Evolutionary conservation across 2,797 vertebrate genomes (phyloP).

Genomic region (Spinus olivaceus): DNA sequence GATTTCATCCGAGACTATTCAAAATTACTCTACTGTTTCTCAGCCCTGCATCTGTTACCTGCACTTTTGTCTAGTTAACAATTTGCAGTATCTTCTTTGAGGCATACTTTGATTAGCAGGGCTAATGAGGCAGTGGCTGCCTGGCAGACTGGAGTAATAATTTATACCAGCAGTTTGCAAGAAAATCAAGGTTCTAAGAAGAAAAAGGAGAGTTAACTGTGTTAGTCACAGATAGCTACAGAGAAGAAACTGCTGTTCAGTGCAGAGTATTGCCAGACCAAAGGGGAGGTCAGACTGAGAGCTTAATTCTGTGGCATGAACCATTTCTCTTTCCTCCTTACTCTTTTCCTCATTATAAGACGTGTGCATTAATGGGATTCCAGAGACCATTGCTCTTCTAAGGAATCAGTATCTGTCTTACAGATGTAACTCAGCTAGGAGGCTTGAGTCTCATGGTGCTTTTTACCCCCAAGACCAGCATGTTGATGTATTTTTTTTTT

Average conservation of each 20-base stretch:
- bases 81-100: background rate
- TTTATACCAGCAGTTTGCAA: background rate
- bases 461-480: background rate
- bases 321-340: background rate
- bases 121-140: constrained; percentile 12
- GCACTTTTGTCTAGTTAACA: background rate
- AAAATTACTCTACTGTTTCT: background rate
- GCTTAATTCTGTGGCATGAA: background rate
- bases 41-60: background rate
- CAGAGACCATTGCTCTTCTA: background rate
- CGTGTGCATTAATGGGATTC: background rate
- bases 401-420: background rate
- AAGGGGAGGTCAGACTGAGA: background rate
- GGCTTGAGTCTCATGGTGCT: background rate
- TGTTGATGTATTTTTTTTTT: background rate
- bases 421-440: background rate
- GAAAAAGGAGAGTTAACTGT: background rate
- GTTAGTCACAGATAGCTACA: background rate
- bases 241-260: background rate
- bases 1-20: background rate
- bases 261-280: background rate
- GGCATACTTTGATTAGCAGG: constrained; percentile 31
- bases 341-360: background rate
- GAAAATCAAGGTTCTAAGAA: background rate
- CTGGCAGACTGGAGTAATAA: background rate